Evolutionary conservation across 2,888 invertebrate species (phyloP).

Genomic region (Galeruca laticollis): DNA sequence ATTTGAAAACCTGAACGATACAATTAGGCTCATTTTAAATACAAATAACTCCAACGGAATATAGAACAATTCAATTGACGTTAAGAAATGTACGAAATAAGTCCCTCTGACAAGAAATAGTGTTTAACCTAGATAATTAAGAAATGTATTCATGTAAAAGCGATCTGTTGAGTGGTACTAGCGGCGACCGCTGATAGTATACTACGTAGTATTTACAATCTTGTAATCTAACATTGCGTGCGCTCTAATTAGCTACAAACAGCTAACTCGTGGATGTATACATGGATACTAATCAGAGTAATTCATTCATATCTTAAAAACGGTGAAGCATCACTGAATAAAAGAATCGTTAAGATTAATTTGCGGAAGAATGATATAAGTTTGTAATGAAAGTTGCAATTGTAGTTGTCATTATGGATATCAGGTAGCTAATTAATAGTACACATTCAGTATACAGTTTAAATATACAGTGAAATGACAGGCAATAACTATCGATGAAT

Average conservation of each 20-base stretch:
- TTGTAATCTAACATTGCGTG: conserved; percentile 26
- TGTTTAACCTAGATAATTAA: conserved; percentile 48
- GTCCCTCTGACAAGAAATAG: conserved; percentile 47
- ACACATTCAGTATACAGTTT: too few relatives aligned
- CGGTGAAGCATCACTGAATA: conserved; percentile 3
- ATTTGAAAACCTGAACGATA: background rate
- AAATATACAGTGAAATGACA: too few relatives aligned
- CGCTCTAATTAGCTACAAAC: conserved; percentile 31
- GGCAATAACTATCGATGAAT: too few relatives aligned
- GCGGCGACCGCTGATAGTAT: conserved; percentile 4
- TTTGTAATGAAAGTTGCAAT: background rate
- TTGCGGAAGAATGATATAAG: background rate
- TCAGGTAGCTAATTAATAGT: too few relatives aligned
- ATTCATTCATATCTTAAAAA: conserved; percentile 7
- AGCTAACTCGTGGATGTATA: conserved; percentile 12
- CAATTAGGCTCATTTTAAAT: conserved; percentile 6
- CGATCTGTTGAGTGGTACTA: conserved; percentile 24
- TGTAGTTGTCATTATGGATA: background rate
- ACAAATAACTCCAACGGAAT: conserved; percentile 8
- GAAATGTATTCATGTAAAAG: conserved; percentile 45
- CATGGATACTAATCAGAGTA: background rate
- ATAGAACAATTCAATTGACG: conserved; percentile 10
- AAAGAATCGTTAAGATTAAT: conserved; percentile 2
- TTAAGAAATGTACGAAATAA: conserved; percentile 30
- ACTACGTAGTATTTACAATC: conserved; percentile 11